Base-by-base conservation (phyloP, 2,888 invertebrate species). In the Trichopoda pennipes region DNA sequence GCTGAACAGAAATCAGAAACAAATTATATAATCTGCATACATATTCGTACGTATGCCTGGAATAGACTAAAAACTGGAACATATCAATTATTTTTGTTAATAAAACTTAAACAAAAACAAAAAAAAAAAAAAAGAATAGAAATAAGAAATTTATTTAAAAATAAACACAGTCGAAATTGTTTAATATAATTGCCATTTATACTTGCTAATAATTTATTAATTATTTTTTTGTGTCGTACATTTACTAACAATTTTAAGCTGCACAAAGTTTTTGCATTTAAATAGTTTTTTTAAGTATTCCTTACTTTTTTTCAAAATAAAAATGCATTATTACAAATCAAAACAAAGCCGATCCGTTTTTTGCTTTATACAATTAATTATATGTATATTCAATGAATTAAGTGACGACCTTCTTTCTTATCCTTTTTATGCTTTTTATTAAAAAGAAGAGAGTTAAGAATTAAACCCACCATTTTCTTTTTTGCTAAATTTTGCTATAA, bases 221-320 rank as follows among this genome's bases (percentile, higher is more conserved):
- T 49, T 16, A 42, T 16, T 58, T 64, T 49, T 38, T 58, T 21
- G 32, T 42, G 53, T n/a, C 56, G n/a, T 12, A 19, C 70, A 66
- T 38, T 55, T 42, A 53, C 84, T 84, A 84, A 88, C 86, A 87
- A 89, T 87, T 88, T 88, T 86, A 87, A 85, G 88, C 88, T 89
- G 89, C 88, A 89, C 88, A 89, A 88, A 87, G 86, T 85, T 85
- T 88, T 86, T 89, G 89, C 89, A 89, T 89, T 89, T 89, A 89
- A 86, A 77, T 58, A 60, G 32, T 47, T 60, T 53, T 80, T 49
- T 61, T 35, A 42, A 61, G 14, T 55, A 23, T 74, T 16, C 16
- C 35, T 56, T 51, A 49, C 42, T 56, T 63, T 66, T 66, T 38
- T 55, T 73, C 9, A 63, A 55, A 58, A 28, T 44, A 60, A 56